Evolutionary conservation across 2,888 invertebrate species (phyloP).

Genomic region (Pheosia gnoma): DNA sequence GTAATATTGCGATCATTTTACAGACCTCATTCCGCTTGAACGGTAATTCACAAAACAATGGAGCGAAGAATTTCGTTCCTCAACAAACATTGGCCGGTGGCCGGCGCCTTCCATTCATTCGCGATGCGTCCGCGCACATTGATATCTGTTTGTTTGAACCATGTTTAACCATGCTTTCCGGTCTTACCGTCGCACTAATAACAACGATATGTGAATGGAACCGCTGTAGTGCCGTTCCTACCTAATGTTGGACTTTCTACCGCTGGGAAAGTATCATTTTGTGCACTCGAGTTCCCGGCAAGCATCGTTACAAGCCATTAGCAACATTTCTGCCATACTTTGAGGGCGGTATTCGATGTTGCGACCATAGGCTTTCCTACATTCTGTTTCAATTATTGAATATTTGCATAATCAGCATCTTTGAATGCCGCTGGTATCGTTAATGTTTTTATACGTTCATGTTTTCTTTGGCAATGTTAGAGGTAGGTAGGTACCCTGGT

Average conservation of each 20-base stretch:
- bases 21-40: constrained; percentile 42
- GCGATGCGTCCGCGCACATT: constrained; percentile 51
- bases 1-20: constrained; percentile 38
- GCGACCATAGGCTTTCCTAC: constrained; percentile 45
- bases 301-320: constrained; percentile 65
- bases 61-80: constrained; percentile 66
- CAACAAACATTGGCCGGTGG: constrained; percentile 67
- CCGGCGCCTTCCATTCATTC: constrained; percentile 63
- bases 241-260: constrained; percentile 78
- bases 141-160: constrained; percentile 61
- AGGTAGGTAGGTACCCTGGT: constrained; percentile 26
- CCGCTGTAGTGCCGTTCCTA: constrained; percentile 62
- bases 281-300: constrained; percentile 59
- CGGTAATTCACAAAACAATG: constrained; percentile 64
- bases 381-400: constrained; percentile 48
- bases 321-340: constrained; percentile 63
- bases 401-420: constrained; percentile 53
- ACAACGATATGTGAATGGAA: constrained; percentile 68
- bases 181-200: constrained; percentile 66
- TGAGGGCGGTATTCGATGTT: constrained; percentile 48
- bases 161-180: constrained; percentile 75
- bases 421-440: constrained; percentile 39
- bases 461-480: constrained; percentile 25
- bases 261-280: constrained; percentile 74
- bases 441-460: constrained; percentile 29